These are phyloP conservation scores for Macrochelys suwanniensis DNA, from an alignment of 2,797 vertebrate genomes.

Conservation along the genomic window DNA sequence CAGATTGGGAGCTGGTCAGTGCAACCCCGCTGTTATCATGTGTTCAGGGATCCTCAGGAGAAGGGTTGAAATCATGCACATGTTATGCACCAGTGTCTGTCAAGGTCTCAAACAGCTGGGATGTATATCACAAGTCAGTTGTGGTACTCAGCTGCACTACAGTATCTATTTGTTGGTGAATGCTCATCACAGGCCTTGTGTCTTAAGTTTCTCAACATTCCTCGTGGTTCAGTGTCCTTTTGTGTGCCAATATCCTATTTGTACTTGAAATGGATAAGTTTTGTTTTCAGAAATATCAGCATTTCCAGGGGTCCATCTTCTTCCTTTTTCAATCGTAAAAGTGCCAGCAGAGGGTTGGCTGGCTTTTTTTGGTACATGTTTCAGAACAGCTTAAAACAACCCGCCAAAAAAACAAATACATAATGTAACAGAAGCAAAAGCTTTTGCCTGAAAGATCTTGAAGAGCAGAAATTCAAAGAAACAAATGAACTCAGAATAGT, in stretches of 20 bases:
- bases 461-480: not conserved
- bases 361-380: slow-evolving; percentile 49
- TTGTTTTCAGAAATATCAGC: slow-evolving; percentile 58
- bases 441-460: not conserved
- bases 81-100: not conserved
- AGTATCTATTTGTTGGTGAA: slow-evolving; percentile 40
- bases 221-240: not conserved
- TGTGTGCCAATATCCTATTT: slow-evolving; percentile 48
- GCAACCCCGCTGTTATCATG: not conserved
- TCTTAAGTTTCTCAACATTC: slow-evolving; percentile 50
- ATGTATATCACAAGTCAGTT: not conserved
- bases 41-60: not conserved
- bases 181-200: not conserved
- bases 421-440: slow-evolving; percentile 25
- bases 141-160: not conserved
- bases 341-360: slow-evolving; percentile 33
- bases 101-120: not conserved
- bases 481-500: not conserved
- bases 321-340: not conserved
- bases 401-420: not conserved
- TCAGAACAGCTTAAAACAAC: slow-evolving; percentile 23
- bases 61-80: not conserved
- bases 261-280: slow-evolving; percentile 16
- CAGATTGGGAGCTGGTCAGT: not conserved
- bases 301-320: slow-evolving; percentile 71